Evolutionary conservation across 2,113 vertebrate species (phyloP), one percentile per base, ranked within the genome.

Genomic region (Sciurus niger): DNA sequence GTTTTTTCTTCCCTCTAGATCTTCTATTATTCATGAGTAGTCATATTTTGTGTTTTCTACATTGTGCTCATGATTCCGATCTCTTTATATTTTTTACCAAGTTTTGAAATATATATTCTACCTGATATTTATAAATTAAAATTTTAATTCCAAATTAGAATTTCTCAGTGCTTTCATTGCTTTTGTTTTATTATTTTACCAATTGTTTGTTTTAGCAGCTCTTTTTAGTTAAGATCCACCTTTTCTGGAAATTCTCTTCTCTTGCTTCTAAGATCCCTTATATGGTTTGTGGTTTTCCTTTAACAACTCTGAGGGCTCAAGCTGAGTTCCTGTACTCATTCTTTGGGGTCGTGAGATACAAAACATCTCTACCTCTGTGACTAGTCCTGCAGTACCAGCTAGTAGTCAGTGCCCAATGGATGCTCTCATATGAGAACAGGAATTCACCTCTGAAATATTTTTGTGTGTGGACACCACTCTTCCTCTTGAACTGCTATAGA

Each of bases 81-180:
- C 34, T 88, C 40, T 90, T 86, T 70, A 67, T 28, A 86, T 48
- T 68, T 63, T 90, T 93, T 40, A 40, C 40, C 73, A 37, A 40
- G 28, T n/a, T 91, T 95, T 30, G 22, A 58, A 22, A 55, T 43
- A 80, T 13, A 7, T 51, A 40, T 68, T 18, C 9, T 40, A 40
- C 1, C 63, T 90, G 16, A 48, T 82, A 34, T 88, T 82, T 86
- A 40, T 89, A 67, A 77, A 80, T 65, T 85, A 88, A 72, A 84
- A 2, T 82, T 84, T 63, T 77, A 74, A 25, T 80, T 95, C 16
- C 88, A 95, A 85, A 94, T 55, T n/a, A 37, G 79, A 90, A 78
- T 72, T 8, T 80, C 28, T 34, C 84, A 28, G 30, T 55, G 51
- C 25, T 89, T 93, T 4, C 5, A 43, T 93, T 70, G 51, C 20